Evolutionary conservation across 2,888 invertebrate species (phyloP), one percentile per base, ranked within the genome.

Genomic region (Ormyrus labotus): DNA sequence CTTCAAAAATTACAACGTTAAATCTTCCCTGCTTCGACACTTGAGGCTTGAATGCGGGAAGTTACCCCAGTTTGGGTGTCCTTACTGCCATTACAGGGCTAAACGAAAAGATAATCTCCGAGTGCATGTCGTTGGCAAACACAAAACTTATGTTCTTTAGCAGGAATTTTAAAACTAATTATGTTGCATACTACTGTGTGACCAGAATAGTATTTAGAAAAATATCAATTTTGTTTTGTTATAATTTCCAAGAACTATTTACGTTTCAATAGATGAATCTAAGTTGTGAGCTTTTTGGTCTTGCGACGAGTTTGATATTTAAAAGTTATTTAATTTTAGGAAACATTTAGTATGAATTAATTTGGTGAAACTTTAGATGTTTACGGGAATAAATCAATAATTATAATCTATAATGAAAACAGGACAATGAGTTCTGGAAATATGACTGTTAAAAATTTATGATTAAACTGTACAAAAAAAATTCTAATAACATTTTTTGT

Each of bases 1-100:
- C 85, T 91, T 91, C 85, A 93, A 93, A 90, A 92, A 92, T 82
- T 94, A 94, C 87, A 91, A 93, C 82, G 92, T 93, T 80, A 92
- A 92, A 83, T 92, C 93, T 0, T 93, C 93, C 72, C 89, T 91
- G 61, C 85, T 86, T 48, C 88, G 90, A 55, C 91, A 91, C 83
- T 82, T 89, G 78, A 87, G 87, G 79, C 87, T 89, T 77, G 91
- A 91, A 83, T 91, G 91, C 82, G 91, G 91, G 11, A 88, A 88
- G 80, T 87, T 86, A n/a, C 91, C 91, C 2, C 87, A 87, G 76
- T 91, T 90, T 78, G 87, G 87, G 70, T 91, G 91, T 79, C 88
- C 89, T 3, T 88, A 89, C 81, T 91, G 91, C 80, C 85, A 84
- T 67, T 89, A 89, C 84, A 87, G 87, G 67, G 87, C 88, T 63